Percentiles rank a stretch among this genome's conserved stretches.
Conservation (phyloP, 2,113 vertebrate genomes). For the Burhinus oedicnemus region DNA sequence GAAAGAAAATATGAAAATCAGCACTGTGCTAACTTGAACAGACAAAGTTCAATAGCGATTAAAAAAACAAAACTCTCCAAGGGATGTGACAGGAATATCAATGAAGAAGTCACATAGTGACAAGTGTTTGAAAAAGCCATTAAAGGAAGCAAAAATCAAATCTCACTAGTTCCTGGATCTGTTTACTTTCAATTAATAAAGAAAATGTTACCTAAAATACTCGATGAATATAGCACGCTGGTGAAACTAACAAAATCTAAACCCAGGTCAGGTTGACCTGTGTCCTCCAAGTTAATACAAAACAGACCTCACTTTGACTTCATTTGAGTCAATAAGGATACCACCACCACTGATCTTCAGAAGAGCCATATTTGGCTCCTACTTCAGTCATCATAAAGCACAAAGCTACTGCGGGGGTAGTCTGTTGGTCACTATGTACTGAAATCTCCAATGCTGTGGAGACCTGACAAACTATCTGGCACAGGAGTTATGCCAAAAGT, state of each 20-base stretch:
- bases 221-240: background rate
- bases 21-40: background rate
- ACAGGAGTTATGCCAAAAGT: background rate
- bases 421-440: background rate
- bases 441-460: background rate
- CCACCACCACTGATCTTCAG: background rate
- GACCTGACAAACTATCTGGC: background rate
- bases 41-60: background rate
- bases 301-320: background rate
- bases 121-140: background rate
- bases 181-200: background rate
- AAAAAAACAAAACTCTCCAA: background rate
- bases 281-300: background rate
- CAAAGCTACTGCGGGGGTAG: background rate
- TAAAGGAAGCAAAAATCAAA: background rate
- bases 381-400: background rate
- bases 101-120: background rate
- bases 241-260: background rate
- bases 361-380: background rate
- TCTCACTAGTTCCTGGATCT: background rate
- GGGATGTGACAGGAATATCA: background rate
- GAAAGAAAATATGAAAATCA: conserved; percentile 9
- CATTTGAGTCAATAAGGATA: background rate
- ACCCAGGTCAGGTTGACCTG: background rate
- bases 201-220: background rate